Conservation (phyloP, 2,888 invertebrate genomes). For the Incurvaria masculella region DNA sequence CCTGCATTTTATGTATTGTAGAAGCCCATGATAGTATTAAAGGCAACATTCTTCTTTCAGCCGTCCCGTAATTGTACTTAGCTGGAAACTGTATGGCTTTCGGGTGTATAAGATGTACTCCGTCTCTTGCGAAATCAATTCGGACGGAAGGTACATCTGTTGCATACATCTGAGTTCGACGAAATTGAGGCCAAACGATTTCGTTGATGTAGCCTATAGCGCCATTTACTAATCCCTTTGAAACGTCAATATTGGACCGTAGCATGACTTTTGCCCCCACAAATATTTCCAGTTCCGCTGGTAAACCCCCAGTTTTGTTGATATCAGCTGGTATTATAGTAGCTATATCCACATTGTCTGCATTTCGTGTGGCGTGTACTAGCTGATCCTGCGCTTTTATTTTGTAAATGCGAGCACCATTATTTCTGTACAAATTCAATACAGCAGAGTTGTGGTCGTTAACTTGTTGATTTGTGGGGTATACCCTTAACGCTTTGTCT, state of each 20-base stretch:
- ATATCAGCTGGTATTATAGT: no score
- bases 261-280: slow-evolving; percentile 18
- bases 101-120: slow-evolving; percentile 15
- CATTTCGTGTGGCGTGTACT: no score
- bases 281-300: no score
- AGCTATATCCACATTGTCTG: no score
- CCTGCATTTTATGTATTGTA: slow-evolving; percentile 16
- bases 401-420: no score
- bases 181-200: slow-evolving; percentile 17
- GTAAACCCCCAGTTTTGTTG: no score
- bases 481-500: no score
- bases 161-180: slow-evolving; percentile 13
- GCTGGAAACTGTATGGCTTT: slow-evolving; percentile 16
- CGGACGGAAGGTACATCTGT: slow-evolving; percentile 15
- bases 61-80: slow-evolving; percentile 16
- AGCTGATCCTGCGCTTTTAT: no score
- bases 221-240: slow-evolving; percentile 17
- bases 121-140: slow-evolving; percentile 15
- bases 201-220: slow-evolving; percentile 16
- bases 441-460: no score
- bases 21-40: slow-evolving; percentile 19
- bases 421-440: no score
- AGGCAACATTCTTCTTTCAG: slow-evolving; percentile 18
- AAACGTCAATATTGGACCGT: slow-evolving; percentile 17
- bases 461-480: no score